Conservation (phyloP, 2,113 vertebrate genomes). For the Gnathonemus echidnorhynchus region DNA sequence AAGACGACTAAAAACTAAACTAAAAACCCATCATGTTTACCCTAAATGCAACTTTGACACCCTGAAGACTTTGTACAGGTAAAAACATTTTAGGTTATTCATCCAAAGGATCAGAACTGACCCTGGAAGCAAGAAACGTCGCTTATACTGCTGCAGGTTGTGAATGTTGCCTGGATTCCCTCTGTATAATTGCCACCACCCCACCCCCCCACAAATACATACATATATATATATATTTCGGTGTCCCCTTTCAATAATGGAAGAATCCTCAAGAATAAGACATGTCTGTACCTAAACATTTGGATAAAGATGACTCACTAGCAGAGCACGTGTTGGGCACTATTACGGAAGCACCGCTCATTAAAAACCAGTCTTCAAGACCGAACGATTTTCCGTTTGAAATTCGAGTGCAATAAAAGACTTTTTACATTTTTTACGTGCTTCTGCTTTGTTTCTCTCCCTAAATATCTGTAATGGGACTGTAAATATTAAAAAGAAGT, state of each 20-base stretch:
- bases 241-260: constrained; percentile 17
- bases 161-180: constrained; percentile 19
- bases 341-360: constrained; percentile 20
- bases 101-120: constrained; percentile 46
- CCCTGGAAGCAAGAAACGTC: constrained; percentile 48
- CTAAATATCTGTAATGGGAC: background rate
- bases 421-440: background rate
- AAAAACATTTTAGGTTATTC: constrained; percentile 47
- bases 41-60: constrained; percentile 36
- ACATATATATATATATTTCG: background rate
- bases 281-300: constrained; percentile 47
- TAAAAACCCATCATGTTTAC: constrained; percentile 15
- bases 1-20: constrained; percentile 38
- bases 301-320: constrained; percentile 26
- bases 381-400: background rate
- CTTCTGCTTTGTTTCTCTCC: background rate
- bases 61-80: constrained; percentile 53
- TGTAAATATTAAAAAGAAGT: constrained; percentile 43
- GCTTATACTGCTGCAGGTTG: constrained; percentile 41
- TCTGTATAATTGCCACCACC: constrained; percentile 11
- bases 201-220: background rate
- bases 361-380: constrained; percentile 20
- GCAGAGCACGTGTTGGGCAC: constrained; percentile 33
- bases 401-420: background rate
- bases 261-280: constrained; percentile 30